Evolutionary conservation across 2,797 vertebrate species (phyloP).

Genomic region (Chrysocyon brachyurus): DNA sequence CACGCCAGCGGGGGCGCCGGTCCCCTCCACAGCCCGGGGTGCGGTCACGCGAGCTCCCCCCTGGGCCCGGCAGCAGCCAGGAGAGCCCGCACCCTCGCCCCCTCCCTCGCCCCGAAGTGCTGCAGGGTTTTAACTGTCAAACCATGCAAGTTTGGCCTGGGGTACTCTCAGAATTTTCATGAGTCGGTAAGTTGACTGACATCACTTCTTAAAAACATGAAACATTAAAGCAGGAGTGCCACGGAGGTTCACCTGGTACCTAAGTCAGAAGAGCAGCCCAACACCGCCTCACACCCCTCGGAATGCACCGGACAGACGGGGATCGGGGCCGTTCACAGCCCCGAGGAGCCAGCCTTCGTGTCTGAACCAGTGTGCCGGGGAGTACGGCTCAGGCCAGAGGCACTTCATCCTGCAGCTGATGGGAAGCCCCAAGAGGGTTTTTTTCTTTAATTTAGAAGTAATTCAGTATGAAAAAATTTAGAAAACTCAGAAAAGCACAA

Average conservation of each 20-base stretch:
- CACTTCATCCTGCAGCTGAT: background rate
- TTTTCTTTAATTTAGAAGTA: background rate
- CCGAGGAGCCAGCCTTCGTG: background rate
- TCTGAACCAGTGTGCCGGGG: background rate
- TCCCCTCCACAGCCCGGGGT: background rate
- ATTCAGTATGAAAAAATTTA: background rate
- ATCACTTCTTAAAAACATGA: background rate
- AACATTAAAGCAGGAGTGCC: background rate
- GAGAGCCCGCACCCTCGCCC: background rate
- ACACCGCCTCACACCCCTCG: too few species aligned
- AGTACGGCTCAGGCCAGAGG: too few species aligned
- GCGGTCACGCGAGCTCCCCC: background rate
- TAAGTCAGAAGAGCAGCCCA: background rate
- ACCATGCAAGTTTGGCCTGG: background rate
- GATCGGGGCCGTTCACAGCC: background rate
- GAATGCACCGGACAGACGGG: background rate
- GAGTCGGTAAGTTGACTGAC: background rate
- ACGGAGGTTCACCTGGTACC: accelerated
- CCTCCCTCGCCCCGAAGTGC: background rate
- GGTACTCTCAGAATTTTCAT: background rate
- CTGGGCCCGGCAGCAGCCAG: background rate
- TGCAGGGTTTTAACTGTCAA: background rate
- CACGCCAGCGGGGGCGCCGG: accelerated
- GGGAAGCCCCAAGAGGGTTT: background rate
- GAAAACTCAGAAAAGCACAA: background rate